phyloP scores from a whole-genome alignment of 2,888 invertebrate species.

The Hyposoter dolosus region DNA sequence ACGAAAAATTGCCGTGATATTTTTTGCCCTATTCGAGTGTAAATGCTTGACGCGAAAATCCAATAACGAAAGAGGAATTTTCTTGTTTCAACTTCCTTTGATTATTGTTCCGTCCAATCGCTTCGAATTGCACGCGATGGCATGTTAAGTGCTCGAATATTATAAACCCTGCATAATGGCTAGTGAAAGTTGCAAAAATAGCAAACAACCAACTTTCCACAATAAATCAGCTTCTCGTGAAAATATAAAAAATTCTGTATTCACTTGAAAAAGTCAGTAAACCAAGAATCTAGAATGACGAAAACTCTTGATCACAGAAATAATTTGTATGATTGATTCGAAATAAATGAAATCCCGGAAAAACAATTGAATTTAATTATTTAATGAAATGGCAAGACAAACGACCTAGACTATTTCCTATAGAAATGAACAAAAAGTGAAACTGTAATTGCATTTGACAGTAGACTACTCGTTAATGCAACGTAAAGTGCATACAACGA shows the following conservation, averaged over 20 bases:
- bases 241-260: not conserved
- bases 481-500: conserved; percentile 9
- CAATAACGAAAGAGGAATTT: conserved; percentile 8
- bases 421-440: not conserved
- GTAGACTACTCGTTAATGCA: not conserved
- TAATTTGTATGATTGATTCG: not conserved
- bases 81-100: conserved; percentile 1
- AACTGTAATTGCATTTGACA: not conserved
- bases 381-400: not conserved
- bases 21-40: not conserved
- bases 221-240: not conserved
- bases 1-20: not conserved
- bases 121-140: not conserved
- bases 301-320: not conserved
- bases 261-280: not conserved
- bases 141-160: not conserved
- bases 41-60: not conserved
- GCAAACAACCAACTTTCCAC: not conserved
- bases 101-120: conserved; percentile 16
- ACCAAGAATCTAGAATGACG: not conserved
- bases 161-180: not conserved
- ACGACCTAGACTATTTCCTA: not conserved
- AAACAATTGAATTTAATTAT: not conserved
- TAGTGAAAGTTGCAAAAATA: not conserved
- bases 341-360: not conserved